These are phyloP conservation scores for Oceanodroma tethys DNA, from an alignment of 2,113 vertebrate genomes.

Conservation along the genomic window DNA sequence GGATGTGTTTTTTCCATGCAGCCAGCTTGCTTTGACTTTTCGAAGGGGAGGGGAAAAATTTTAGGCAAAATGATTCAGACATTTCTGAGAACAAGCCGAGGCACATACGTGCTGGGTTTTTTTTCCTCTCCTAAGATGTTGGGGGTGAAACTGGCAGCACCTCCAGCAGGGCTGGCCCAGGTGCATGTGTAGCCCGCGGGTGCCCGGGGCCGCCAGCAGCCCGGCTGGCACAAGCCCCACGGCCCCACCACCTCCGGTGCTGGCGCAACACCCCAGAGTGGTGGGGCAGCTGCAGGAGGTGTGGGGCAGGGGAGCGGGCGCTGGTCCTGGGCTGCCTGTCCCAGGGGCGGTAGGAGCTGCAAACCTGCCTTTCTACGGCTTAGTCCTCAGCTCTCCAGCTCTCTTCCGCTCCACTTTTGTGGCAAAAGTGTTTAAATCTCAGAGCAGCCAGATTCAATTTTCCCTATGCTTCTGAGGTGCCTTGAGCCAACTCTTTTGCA, in stretches of 20 bases:
- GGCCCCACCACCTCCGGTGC: neutral
- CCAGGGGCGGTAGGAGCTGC: neutral
- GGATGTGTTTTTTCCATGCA: neutral
- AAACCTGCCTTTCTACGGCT: neutral
- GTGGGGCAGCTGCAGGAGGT: neutral
- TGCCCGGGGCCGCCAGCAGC: rapidly evolving
- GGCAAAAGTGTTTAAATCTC: neutral
- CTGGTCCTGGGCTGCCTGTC: neutral
- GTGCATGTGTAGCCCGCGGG: rapidly evolving
- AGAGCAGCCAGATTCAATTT: neutral
- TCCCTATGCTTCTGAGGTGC: neutral
- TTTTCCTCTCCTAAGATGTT: neutral
- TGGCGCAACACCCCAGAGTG: rapidly evolving
- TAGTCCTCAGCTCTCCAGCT: neutral
- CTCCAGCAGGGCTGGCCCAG: neutral
- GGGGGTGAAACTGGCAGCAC: neutral
- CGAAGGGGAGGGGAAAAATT: neutral
- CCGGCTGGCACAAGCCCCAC: neutral
- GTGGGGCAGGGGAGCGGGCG: rapidly evolving
- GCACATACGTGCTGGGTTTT: rapidly evolving
- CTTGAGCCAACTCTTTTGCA: neutral
- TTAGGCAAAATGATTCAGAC: neutral
- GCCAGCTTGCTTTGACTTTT: neutral
- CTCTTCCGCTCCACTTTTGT: neutral
- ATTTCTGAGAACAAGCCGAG: neutral